These are phyloP conservation scores for Phanerotoma sp. DNA, from an alignment of 2,888 invertebrate genomes.

Conservation along the genomic window DNA sequence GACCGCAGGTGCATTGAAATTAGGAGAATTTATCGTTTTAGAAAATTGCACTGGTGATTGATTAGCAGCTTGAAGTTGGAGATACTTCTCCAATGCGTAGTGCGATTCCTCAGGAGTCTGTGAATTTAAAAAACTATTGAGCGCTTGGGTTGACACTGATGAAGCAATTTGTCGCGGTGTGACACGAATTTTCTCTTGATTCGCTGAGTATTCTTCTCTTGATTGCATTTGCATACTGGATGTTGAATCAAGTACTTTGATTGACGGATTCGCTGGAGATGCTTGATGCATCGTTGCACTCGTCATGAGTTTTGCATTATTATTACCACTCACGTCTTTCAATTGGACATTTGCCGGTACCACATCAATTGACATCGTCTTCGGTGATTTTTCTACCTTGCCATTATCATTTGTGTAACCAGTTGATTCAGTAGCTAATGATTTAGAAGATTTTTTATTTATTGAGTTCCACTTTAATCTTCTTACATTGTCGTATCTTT, in stretches of 20 bases:
- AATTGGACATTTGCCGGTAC: neutral
- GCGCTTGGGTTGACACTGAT: conserved; percentile 30
- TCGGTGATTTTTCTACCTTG: neutral
- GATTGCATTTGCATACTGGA: neutral
- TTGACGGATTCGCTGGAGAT: conserved; percentile 3
- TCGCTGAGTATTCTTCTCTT: neutral
- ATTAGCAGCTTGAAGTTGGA: conserved; percentile 27
- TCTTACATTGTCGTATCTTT: conserved; percentile 29
- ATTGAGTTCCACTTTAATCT: neutral
- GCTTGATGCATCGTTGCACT: neutral
- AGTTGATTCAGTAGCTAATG: conserved; percentile 19
- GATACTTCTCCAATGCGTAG: conserved; percentile 42
- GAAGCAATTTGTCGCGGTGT: neutral
- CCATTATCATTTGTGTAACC: conserved; percentile 1
- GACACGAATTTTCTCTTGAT: conserved; percentile 9
- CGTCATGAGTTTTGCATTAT: neutral
- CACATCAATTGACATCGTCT: neutral
- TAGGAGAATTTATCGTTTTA: too few species aligned
- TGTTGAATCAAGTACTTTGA: neutral
- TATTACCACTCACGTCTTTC: neutral
- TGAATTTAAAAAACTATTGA: conserved; percentile 46
- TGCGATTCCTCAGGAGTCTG: conserved; percentile 49
- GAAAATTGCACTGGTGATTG: too few species aligned
- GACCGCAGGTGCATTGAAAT: too few species aligned
- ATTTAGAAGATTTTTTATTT: conserved; percentile 12